Base-by-base conservation (phyloP, 2,888 invertebrate species). In the Cantharis flavilabris region DNA sequence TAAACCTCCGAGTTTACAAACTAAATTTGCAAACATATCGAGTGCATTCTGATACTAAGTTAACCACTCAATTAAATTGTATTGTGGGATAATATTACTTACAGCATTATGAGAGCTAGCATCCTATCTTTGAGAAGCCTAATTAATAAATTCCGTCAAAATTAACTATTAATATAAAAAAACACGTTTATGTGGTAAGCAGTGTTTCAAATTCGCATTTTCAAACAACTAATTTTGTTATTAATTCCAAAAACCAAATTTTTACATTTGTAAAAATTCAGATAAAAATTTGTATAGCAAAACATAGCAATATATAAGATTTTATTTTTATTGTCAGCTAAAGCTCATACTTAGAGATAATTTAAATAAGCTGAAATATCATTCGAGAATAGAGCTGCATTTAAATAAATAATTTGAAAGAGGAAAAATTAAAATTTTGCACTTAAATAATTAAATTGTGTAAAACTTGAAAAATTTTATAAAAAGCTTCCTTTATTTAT, bases 1-100 rank as follows among this genome's bases (percentile, higher is more conserved):
- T 77, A 77, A 75, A 72, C 77, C 75, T 23, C 77, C 33, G 71
- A 77, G 77, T 77, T 77, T 72, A 69, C 74, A 72, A 77, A 77
- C 77, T 72, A 71, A 77, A 77, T 75, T 72, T 75, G 70, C 69
- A 73, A 77, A 77, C 76, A 77, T 75, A 75, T 75, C 63, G 70
- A 49, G 18, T 75, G 75, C 63, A 71, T 70, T 75, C 28, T 75
- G 70, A 65, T 69, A 64, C 33, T 13, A 18, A 30, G 33, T 28
- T 72, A 67, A 67, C 65, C 65, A 67, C 65, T 67, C 23, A 23
- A 67, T 67, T 67, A 67, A 67, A 23, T n/a, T 67, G 20, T 67
- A 26, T 67, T 67, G 65, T 67, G n/a, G 23, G 26, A 67, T 67
- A 23, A 23, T 67, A 20, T 67, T 67, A 13, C 49, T n/a, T n/a